phyloP scores from a whole-genome alignment of 1,140 invertebrate species.

The Eumaeus atala region DNA sequence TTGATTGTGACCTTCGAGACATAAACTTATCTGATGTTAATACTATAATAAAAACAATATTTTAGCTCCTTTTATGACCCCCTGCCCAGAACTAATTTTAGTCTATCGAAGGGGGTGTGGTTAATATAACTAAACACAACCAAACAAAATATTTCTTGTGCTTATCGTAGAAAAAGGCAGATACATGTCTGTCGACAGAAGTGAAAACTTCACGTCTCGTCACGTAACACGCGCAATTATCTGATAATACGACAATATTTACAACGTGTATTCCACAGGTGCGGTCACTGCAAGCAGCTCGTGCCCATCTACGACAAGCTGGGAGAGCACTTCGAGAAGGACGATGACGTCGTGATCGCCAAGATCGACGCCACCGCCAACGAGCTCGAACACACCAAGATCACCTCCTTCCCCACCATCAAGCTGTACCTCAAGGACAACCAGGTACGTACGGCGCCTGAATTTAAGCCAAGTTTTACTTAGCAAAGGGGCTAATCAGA shows the following conservation, averaged over 20 bases:
- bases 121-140: too few relatives aligned
- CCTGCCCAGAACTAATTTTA: too few relatives aligned
- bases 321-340: conserved; percentile 87
- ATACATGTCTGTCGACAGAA: too few relatives aligned
- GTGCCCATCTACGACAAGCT: conserved; percentile 94
- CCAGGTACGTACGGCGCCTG: conserved; percentile 76
- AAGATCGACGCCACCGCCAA: conserved; percentile 99
- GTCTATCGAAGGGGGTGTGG: too few relatives aligned
- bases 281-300: conserved; percentile 97
- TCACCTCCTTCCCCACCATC: conserved; percentile 97
- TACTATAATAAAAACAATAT: too few relatives aligned
- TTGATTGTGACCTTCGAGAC: not conserved
- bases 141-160: too few relatives aligned
- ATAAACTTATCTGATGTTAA: too few relatives aligned
- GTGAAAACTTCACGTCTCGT: too few relatives aligned
- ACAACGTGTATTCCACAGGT: conserved; percentile 54
- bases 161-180: too few relatives aligned
- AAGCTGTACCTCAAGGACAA: conserved; percentile 96
- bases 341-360: conserved; percentile 91
- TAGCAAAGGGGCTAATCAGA: too few relatives aligned
- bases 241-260: conserved; percentile 5
- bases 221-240: too few relatives aligned
- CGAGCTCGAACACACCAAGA: conserved; percentile 95
- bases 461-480: not conserved
- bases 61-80: too few relatives aligned